Base-by-base conservation (phyloP, 2,113 vertebrate genomes). In the Sula dactylatra region DNA sequence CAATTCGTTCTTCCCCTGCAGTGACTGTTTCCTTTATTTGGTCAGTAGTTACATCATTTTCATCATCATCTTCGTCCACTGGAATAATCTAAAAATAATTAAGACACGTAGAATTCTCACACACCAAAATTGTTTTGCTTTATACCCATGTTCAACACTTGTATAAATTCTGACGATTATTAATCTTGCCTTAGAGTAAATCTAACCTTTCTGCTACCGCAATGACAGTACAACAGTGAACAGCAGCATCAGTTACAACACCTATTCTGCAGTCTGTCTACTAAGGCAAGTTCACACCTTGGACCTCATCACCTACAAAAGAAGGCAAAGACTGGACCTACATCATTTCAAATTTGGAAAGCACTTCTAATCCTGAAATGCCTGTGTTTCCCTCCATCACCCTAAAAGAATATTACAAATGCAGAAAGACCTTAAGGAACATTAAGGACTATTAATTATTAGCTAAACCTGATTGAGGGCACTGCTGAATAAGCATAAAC, bases 61-160 rank as follows among this genome's bases (percentile, higher is more conserved):
- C 95, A 62, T 20, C 19, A 69, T 96, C 84, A 73, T 96, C 94
- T 78, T 97, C 97, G 21, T 98, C 97, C 82, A 88, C 11, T 36
- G 92, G 90, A 82, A 96, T 85, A 95, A 96, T 88, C 96, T 97
- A 76, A 88, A 96, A 70, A 31, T 96, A 91, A 94, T 59, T 16
- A 95, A 79, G 49, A 64, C 44, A 64, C 87, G 82, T 21, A 96
- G 18, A 59, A 69, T 86, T 91, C 50, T 88, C 47, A 86, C 78
- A 97, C 10, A 86, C 6, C 13, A 17, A 5, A 1, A 4, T 16
- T 40, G 11, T 40, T 69, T 62, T 44, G 5, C 8, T 69, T 95
- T 94, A 81, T 29, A 82, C 11, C 6, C 9, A 32, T 17, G 13
- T 58, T 27, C 74, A 47, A 61, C 7, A 32, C 14, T 13, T 83